Conservation (phyloP, 2,797 vertebrate species). For the Scolopax rusticola region DNA sequence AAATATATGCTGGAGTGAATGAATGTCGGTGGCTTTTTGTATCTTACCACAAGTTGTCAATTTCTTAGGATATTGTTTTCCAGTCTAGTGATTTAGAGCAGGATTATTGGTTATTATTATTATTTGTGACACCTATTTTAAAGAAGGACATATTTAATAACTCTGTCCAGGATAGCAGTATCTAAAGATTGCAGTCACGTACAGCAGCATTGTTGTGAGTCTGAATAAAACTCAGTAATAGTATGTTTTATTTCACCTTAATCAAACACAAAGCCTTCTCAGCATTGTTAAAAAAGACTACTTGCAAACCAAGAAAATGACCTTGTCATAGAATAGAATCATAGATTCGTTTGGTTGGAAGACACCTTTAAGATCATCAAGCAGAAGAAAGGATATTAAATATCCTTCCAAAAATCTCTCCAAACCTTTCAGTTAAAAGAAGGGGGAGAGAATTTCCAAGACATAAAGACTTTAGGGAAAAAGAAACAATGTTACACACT, state of each 20-base stretch:
- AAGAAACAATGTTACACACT: neutral
- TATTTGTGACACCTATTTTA: neutral
- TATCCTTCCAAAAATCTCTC: neutral
- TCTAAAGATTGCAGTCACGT: neutral
- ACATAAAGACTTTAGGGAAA: slow-evolving; percentile 12
- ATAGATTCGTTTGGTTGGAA: neutral
- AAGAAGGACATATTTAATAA: neutral
- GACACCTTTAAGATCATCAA: neutral
- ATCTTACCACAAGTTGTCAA: neutral
- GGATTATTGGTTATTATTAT: neutral
- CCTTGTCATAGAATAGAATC: neutral
- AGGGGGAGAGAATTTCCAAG: slow-evolving; percentile 13
- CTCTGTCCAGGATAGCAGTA: neutral
- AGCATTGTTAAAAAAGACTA: neutral
- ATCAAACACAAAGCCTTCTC: neutral
- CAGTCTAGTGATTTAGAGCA: neutral
- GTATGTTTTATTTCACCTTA: neutral
- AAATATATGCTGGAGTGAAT: neutral
- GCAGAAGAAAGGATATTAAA: neutral
- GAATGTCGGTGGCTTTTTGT: neutral
- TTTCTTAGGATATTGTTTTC: slow-evolving; percentile 13
- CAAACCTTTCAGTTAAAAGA: slow-evolving; percentile 11
- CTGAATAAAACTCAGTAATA: neutral
- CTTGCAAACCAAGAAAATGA: neutral
- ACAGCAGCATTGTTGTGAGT: neutral